Conservation (phyloP, 2,113 vertebrate genomes). For the Bostrychus sinensis region DNA sequence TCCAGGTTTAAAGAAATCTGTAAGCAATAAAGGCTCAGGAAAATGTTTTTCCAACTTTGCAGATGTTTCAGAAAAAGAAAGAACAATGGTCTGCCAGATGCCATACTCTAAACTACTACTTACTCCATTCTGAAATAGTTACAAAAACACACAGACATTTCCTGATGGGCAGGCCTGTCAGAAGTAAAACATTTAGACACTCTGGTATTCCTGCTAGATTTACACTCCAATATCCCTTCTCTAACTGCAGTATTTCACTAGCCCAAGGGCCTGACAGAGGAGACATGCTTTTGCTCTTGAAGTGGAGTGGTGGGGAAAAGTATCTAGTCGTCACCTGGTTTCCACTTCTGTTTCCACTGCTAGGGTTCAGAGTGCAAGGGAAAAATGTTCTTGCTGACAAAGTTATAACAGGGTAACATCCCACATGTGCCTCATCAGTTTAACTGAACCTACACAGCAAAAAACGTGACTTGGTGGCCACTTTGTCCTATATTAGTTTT, state of each 20-base stretch:
- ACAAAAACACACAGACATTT: slow-evolving; percentile 53
- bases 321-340: slow-evolving; percentile 55
- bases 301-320: not conserved
- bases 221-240: slow-evolving; percentile 36
- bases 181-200: slow-evolving; percentile 34
- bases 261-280: slow-evolving; percentile 40
- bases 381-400: slow-evolving; percentile 63
- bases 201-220: slow-evolving; percentile 36
- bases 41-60: slow-evolving; percentile 1
- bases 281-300: slow-evolving; percentile 28
- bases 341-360: slow-evolving; percentile 56
- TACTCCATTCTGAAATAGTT: slow-evolving; percentile 48
- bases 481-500: slow-evolving; percentile 29
- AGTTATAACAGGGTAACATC: slow-evolving; percentile 51
- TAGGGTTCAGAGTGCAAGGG: slow-evolving; percentile 54
- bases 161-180: slow-evolving; percentile 47
- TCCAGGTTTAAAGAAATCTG: not conserved
- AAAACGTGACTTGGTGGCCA: slow-evolving; percentile 27
- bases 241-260: slow-evolving; percentile 41
- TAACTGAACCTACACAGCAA: slow-evolving; percentile 22
- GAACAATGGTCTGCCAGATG: slow-evolving; percentile 23
- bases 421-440: slow-evolving; percentile 29
- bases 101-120: slow-evolving; percentile 23
- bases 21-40: not conserved
- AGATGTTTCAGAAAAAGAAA: slow-evolving; percentile 12